Conservation (phyloP, 92 coral and sea anemone genomes). For the Actinostola sp. region DNA sequence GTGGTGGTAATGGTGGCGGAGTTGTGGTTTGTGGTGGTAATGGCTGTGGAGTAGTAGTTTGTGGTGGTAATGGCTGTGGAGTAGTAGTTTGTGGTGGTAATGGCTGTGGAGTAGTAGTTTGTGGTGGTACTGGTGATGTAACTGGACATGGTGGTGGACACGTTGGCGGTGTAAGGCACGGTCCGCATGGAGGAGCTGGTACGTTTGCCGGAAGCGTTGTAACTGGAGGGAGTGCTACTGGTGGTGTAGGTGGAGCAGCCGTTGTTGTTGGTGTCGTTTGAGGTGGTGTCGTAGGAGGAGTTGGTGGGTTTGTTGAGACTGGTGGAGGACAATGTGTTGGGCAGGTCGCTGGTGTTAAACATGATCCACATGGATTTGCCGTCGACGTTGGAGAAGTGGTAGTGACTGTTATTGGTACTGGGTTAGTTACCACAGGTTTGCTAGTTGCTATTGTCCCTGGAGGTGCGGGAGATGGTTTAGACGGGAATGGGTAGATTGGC, state of each 20-base stretch:
- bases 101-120: constrained; percentile 39
- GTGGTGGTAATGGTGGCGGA: constrained; percentile 17
- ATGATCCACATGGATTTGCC: constrained; percentile 58
- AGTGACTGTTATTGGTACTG: too few species aligned
- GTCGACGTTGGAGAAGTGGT: constrained; percentile 18
- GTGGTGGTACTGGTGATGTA: constrained; percentile 3
- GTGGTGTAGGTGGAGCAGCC: constrained; percentile 5
- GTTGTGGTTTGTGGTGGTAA: constrained; percentile 28
- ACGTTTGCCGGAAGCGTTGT: constrained; percentile 17
- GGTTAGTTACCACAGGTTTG: constrained; percentile 57
- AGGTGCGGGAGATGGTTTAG: constrained; percentile 49
- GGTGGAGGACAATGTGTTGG: constrained; percentile 60
- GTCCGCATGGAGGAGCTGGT: constrained; percentile 13
- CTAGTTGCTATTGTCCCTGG: constrained; percentile 99
- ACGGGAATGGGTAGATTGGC: constrained; percentile 49
- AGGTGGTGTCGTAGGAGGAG: constrained; percentile 22
- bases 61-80: constrained; percentile 20
- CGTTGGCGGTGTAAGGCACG: constrained; percentile 21
- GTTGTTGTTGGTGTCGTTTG: constrained; percentile 31
- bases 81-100: constrained; percentile 27
- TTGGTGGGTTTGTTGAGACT: constrained; percentile 23
- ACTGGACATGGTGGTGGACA: constrained; percentile 28
- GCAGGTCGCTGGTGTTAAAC: constrained; percentile 58
- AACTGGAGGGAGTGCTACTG: constrained; percentile 31
- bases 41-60: constrained; percentile 14